Conservation (phyloP, 2,797 vertebrate species). For the Gorsachius magnificus region DNA sequence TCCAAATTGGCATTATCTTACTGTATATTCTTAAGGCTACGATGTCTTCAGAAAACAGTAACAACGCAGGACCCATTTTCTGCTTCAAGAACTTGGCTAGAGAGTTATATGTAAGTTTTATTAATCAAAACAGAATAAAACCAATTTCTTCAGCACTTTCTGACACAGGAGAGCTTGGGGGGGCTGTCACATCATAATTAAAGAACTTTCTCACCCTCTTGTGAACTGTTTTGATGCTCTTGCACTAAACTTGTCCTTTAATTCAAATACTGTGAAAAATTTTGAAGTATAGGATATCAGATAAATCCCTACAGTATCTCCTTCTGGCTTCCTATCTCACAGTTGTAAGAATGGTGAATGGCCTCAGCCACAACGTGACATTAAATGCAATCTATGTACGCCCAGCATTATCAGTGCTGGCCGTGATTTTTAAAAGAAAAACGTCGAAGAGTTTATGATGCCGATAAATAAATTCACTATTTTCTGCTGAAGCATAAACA, state of each 20-base stretch:
- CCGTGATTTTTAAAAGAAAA: background rate
- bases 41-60: background rate
- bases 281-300: background rate
- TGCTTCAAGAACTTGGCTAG: background rate
- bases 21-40: background rate
- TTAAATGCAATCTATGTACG: background rate
- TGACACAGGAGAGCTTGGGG: background rate
- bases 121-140: background rate
- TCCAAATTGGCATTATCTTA: background rate
- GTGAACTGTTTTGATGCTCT: background rate
- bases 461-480: background rate
- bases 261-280: background rate
- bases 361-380: background rate
- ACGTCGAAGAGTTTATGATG: accelerated
- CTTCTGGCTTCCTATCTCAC: background rate
- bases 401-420: background rate
- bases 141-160: background rate
- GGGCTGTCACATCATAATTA: background rate
- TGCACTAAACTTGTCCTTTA: background rate
- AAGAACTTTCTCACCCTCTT: background rate
- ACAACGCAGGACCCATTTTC: background rate
- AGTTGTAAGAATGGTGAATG: background rate
- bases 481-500: background rate
- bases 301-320: background rate
- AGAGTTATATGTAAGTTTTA: background rate